A percentile compares a stretch with the other conserved stretches of the same genome.
Conservation (phyloP, 2,888 invertebrate species). For the Portevinia maculata region DNA sequence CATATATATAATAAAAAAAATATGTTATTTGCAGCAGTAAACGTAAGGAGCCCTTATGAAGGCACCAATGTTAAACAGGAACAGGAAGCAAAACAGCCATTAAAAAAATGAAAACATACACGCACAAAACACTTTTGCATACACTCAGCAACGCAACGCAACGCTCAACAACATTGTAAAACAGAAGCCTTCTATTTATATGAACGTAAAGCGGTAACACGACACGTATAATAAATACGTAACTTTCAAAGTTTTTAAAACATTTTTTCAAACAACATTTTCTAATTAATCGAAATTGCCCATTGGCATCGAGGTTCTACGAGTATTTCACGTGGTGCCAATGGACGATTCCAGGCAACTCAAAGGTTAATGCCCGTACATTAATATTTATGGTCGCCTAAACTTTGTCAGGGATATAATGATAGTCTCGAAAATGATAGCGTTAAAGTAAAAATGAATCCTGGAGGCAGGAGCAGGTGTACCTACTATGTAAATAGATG, state of each 20-base stretch:
- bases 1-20: conserved; percentile 55
- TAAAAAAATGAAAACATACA: conserved; percentile 10
- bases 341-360: no score
- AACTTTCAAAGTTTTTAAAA: not conserved
- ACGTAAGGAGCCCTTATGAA: conserved; percentile 5
- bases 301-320: not conserved
- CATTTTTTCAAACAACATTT: conserved; percentile 38
- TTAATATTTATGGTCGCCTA: not conserved
- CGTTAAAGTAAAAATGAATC: conserved; percentile 41
- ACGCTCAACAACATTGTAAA: conserved; percentile 30
- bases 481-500: not conserved
- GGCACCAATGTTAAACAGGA: conserved; percentile 44
- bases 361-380: not conserved
- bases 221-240: not conserved
- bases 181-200: conserved; percentile 10
- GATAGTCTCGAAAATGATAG: conserved; percentile 21
- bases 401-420: not conserved
- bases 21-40: conserved; percentile 7
- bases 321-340: no score
- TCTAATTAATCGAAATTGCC: conserved; percentile 37
- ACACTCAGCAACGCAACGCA: conserved; percentile 28
- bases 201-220: not conserved
- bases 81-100: conserved; percentile 46
- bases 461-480: conserved; percentile 17
- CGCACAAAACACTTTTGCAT: conserved; percentile 33